phyloP scores from a whole-genome alignment of 1,140 invertebrate genomes.

The Heliconius eleuchia region DNA sequence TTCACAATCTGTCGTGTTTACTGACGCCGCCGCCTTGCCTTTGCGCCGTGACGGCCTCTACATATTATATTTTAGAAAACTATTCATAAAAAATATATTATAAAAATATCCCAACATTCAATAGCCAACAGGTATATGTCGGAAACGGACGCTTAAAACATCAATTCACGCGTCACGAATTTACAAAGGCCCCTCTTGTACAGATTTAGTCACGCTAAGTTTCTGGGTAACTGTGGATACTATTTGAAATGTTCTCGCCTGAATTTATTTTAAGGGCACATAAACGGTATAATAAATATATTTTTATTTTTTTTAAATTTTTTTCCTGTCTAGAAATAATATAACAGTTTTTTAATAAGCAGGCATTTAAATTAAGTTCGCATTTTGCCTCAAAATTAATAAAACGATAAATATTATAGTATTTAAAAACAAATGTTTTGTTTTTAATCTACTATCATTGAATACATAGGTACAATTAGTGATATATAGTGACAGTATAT shows the following conservation, averaged over 20 bases:
- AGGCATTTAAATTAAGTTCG: too few relatives aligned
- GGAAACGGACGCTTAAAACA: constrained; percentile 25
- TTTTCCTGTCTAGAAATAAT: too few relatives aligned
- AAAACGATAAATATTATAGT: too few relatives aligned
- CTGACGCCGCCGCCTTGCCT: too few relatives aligned
- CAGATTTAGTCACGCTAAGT: constrained; percentile 26
- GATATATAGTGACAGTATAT: too few relatives aligned
- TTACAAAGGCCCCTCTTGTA: constrained; percentile 40
- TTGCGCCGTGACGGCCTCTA: not conserved
- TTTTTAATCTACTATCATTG: too few relatives aligned
- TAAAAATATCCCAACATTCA: not conserved
- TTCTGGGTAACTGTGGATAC: constrained; percentile 1
- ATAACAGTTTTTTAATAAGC: not conserved
- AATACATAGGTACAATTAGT: too few relatives aligned
- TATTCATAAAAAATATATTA: not conserved
- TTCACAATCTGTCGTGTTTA: too few relatives aligned
- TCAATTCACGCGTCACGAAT: constrained; percentile 45
- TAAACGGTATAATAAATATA: not conserved
- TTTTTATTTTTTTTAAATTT: not conserved
- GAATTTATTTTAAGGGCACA: not conserved
- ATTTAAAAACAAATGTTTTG: too few relatives aligned
- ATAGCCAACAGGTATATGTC: not conserved
- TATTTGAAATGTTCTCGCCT: constrained; percentile 5
- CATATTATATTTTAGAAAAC: too few relatives aligned
- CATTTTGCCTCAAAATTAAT: too few relatives aligned